Base-by-base conservation (phyloP, 2,797 vertebrate genomes). In the Cephalopachus bancanus region DNA sequence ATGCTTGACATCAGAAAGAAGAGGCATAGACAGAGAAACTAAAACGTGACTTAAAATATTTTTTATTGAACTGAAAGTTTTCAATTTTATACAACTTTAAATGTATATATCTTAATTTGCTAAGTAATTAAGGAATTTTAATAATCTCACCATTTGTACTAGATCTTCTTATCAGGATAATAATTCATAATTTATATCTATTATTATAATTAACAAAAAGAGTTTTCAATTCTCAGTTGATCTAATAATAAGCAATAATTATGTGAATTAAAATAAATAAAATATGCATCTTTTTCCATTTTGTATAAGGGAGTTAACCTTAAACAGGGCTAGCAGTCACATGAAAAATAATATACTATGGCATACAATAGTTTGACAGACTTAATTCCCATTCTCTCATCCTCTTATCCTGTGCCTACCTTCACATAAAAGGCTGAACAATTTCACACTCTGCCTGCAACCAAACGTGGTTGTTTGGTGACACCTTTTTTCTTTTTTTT, bases 161-260 rank as follows among this genome's bases (percentile, higher is more conserved):
- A 0, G 79, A 28, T 60, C 55, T 94, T 78, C 24, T 67, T 80
- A 67, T 64, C 16, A 76, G 51, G 91, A 64, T 6, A 84, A 3
- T 12, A 93, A 10, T 1, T 57, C 22, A 71, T 80, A 60, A 64
- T 65, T 49, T 80, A 19, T 49, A 65, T 51, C 6, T 78, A 11
- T 44, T 83, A 44, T 83, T 78, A 72, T 1, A 74, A 51, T 69
- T 64, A 71, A 84, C 17, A 72, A 62, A 86, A 64, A 12, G 15
- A 75, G 10, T 84, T 69, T 91, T 16, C 44, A 44, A 6, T 20
- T 91, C 12, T 19, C 19, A 37, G 1, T 5, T 60, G 28, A 28
- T 19, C 49, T 60, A 85, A 85, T 74, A 96, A 7, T 72, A 85
- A 90, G 30, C 57, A 91, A n/a, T 55, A 19, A 59, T 67, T 72